Percentiles rank a stretch among this genome's conserved stretches.
These are phyloP conservation scores for Austrolebias charrua DNA, from an alignment of 2,797 vertebrate species.

Conservation along the genomic window DNA sequence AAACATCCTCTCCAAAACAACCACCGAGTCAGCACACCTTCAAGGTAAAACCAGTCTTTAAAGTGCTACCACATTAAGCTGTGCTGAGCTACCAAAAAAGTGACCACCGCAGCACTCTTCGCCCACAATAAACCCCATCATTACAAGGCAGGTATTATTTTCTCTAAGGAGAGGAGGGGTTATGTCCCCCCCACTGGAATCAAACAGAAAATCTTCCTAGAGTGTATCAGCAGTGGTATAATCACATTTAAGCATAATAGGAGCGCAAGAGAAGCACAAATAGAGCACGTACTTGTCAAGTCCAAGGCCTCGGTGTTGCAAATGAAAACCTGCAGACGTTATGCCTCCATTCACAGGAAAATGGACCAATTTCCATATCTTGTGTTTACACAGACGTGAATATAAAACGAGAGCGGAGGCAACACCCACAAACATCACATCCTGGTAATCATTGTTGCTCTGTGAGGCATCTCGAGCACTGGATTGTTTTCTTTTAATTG, in stretches of 20 bases:
- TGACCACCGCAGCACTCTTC: constrained; percentile 26
- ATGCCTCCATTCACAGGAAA: constrained; percentile 17
- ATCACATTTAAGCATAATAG: constrained; percentile 4
- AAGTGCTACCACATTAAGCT: constrained; percentile 6
- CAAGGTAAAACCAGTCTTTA: constrained; percentile 23
- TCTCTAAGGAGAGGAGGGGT: constrained; percentile 10
- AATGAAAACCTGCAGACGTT: constrained; percentile 2
- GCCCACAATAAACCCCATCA: constrained; percentile 18
- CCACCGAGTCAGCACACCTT: constrained; percentile 20
- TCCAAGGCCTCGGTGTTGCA: not conserved
- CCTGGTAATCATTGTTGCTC: not conserved
- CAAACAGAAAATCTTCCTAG: constrained; percentile 17
- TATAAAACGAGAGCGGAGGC: constrained; percentile 20
- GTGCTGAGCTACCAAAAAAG: constrained; percentile 19
- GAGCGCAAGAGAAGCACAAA: constrained; percentile 3
- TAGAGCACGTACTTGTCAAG: not conserved
- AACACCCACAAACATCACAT: constrained; percentile 24
- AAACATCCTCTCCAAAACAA: constrained; percentile 7
- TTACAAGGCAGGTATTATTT: constrained; percentile 30
- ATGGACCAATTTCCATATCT: constrained; percentile 17
- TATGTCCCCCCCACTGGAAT: constrained; percentile 15
- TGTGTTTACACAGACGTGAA: constrained; percentile 24
- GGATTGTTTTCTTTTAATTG: constrained; percentile 1
- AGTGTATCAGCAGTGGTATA: constrained; percentile 4
- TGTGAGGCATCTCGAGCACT: not conserved